Percentiles rank a stretch among this genome's conserved stretches.
These are phyloP conservation scores for Harmothoe impar DNA, from an alignment of 2,888 invertebrate species.

Conservation along the genomic window DNA sequence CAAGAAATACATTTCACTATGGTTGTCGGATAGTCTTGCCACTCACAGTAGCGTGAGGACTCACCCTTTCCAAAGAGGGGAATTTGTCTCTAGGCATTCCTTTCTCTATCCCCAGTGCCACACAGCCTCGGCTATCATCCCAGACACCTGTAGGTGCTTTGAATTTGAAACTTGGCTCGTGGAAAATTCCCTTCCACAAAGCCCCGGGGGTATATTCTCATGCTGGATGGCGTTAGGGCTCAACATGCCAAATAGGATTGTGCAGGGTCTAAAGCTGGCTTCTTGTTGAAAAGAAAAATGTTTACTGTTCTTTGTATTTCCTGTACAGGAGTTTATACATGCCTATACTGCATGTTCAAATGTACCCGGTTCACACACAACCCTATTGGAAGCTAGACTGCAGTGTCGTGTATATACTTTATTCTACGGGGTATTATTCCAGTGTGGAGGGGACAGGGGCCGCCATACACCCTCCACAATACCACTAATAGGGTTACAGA, in stretches of 20 bases:
- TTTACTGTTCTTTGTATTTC: too few species aligned
- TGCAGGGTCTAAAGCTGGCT: too few species aligned
- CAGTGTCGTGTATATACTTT: too few species aligned
- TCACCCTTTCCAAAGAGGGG: not conserved
- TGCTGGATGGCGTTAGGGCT: not conserved
- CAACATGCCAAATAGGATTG: conserved; percentile 3
- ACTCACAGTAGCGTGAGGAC: not conserved
- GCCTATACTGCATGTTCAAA: too few species aligned
- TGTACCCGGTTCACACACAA: too few species aligned
- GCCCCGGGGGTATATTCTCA: not conserved
- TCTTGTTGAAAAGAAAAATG: too few species aligned
- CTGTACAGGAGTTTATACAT: too few species aligned
- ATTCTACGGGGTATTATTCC: too few species aligned
- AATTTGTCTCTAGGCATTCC: conserved; percentile 46
- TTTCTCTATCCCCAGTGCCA: not conserved
- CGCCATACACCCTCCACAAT: not conserved
- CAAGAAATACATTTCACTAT: conserved; percentile 53
- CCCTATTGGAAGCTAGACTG: too few species aligned
- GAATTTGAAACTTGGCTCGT: conserved; percentile 29
- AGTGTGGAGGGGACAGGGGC: too few species aligned
- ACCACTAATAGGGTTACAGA: not conserved
- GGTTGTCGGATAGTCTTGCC: conserved; percentile 21
- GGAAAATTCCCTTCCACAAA: not conserved
- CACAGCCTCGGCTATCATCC: not conserved
- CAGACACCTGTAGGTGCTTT: conserved; percentile 53